Percentiles rank a stretch among this genome's conserved stretches.
phyloP scores from a whole-genome alignment of 1,140 invertebrate species.

The Orchestia grillus region DNA sequence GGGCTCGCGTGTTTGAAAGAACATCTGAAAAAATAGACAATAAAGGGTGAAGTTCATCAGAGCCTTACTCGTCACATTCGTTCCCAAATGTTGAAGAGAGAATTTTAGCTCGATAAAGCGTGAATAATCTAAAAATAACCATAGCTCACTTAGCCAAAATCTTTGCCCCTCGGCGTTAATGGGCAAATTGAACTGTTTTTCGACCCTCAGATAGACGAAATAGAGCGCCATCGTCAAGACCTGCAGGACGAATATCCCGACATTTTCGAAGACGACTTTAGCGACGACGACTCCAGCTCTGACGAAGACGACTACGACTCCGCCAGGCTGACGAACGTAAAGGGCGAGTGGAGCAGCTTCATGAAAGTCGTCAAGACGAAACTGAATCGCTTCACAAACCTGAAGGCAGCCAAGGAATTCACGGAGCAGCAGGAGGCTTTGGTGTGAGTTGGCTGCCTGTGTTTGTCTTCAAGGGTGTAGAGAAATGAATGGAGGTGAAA shows the following conservation, averaged over 20 bases:
- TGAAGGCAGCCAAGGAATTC: constrained; percentile 32
- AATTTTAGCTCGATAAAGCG: no score
- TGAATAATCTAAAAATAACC: no score
- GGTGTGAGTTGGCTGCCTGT: not conserved
- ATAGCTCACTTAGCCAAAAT: no score
- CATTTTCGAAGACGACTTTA: not conserved
- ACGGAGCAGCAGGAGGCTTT: not conserved
- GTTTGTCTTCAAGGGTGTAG: no score
- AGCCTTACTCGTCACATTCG: no score
- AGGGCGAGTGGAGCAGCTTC: not conserved
- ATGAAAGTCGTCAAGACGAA: constrained; percentile 3
- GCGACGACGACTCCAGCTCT: not conserved
- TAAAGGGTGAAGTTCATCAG: no score
- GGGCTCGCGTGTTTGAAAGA: no score
- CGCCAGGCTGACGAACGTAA: not conserved
- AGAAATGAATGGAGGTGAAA: no score
- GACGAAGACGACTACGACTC: not conserved
- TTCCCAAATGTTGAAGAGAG: no score
- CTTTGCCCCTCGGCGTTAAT: no score
- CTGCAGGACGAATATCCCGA: not conserved
- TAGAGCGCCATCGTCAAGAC: not conserved
- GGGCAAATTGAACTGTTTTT: not conserved
- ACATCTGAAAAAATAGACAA: no score
- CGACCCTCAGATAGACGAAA: not conserved
- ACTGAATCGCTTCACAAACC: not conserved